Evolutionary conservation across 2,797 vertebrate genomes (phyloP), one percentile per base, ranked within the genome.

Genomic region (Xerus rutilus): DNA sequence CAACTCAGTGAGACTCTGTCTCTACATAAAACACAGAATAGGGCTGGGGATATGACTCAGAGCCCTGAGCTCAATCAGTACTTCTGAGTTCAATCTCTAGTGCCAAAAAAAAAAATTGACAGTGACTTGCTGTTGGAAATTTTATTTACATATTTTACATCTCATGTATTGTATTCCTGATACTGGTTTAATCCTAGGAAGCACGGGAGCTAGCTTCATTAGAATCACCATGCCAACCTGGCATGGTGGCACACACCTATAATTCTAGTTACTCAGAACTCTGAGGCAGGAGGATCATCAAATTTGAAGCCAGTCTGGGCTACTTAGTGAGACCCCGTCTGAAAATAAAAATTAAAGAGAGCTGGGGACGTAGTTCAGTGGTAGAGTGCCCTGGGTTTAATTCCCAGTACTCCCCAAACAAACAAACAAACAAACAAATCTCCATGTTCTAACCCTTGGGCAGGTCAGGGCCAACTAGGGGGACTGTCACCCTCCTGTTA

Each of bases 71-170:
- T 39, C 39, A 39, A 39, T 39, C 39, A 39, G 39, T 39, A 39
- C 39, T 39, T 39, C 39, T 39, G 39, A 39, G 39, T 39, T 39
- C 39, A 2, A 39, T 39, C 39, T 39, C 39, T 39, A 39, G 39
- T 39, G 39, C 39, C 39, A 39, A 39, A 39, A 39, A 39, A 39
- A 39, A 39, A 39, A 39, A 39, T 39, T 49, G 35, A 62, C 54
- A 82, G 73, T 8, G 39, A 32, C 7, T 85, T 73, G 49, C 76
- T 70, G 12, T 14, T 57, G 39, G 81, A 82, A 10, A 89, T 32
- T 91, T 94, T 39, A 84, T 94, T 87, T 90, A 87, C 6, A 45
- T 74, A 74, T 89, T 39, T 43, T 84, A 39, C 14, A 74, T 92
- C 86, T 85, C 49, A 88, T 86, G 76, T 87, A 43, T 39, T 39